Evolutionary conservation across 2,888 invertebrate species (phyloP).

Genomic region (Pachycephus smyrnensis): DNA sequence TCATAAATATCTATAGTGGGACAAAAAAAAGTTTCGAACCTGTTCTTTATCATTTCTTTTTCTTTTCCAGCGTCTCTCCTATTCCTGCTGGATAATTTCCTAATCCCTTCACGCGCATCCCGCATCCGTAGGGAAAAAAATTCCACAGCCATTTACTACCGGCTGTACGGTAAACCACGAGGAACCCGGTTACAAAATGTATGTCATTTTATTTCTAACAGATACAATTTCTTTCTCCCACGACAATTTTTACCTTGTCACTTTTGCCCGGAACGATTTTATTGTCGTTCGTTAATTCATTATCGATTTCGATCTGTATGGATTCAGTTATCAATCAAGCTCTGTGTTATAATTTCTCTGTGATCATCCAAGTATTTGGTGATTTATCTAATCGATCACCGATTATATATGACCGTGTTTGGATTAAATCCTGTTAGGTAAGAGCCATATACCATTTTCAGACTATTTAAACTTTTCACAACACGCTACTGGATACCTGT

Average conservation of each 20-base stretch:
- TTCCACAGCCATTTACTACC: background rate
- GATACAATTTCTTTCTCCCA: background rate
- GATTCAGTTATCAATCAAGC: background rate
- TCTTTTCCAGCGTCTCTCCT: background rate
- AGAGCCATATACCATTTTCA: background rate
- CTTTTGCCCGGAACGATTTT: background rate
- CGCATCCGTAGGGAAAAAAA: background rate
- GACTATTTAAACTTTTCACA: background rate
- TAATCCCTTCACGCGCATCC: background rate
- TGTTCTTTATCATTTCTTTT: background rate
- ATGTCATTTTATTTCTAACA: constrained; percentile 15
- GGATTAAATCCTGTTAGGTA: background rate
- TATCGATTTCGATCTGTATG: background rate
- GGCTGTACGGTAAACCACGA: constrained; percentile 25
- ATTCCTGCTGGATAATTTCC: background rate
- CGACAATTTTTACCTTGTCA: background rate
- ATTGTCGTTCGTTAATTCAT: background rate
- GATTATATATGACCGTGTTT: background rate
- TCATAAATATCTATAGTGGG: background rate
- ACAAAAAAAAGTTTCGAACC: background rate
- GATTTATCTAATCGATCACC: background rate
- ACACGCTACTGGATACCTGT: background rate
- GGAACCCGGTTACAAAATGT: constrained; percentile 34
- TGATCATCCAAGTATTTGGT: background rate
- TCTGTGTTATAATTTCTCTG: background rate